phyloP scores from a whole-genome alignment of 2,888 invertebrate species.

The Heliconius aoede region DNA sequence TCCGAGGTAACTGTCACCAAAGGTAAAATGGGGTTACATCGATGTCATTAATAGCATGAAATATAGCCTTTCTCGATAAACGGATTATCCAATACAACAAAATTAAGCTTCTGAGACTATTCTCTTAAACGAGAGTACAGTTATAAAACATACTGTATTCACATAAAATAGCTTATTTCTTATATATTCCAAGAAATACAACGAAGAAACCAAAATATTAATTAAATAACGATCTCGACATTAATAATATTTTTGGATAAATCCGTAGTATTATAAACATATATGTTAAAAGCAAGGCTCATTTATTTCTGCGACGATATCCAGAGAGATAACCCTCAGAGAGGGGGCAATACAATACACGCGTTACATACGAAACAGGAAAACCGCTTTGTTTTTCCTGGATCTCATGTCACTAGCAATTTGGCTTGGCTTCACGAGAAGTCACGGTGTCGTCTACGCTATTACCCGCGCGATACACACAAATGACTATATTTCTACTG shows the following conservation, averaged over 20 bases:
- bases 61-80: no score
- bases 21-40: no score
- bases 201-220: neutral
- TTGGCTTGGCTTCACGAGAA: conserved; percentile 50
- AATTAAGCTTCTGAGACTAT: no score
- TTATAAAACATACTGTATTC: neutral
- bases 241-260: conserved; percentile 19
- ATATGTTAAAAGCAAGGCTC: conserved; percentile 30
- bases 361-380: conserved; percentile 41
- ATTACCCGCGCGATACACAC: conserved; percentile 36
- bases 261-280: conserved; percentile 29
- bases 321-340: conserved; percentile 30
- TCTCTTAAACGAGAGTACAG: no score
- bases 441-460: conserved; percentile 47
- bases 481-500: conserved; percentile 30
- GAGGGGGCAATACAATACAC: conserved; percentile 37
- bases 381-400: conserved; percentile 45
- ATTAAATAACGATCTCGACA: neutral
- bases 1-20: no score
- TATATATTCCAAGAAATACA: neutral
- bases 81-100: no score
- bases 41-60: no score
- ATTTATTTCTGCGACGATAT: conserved; percentile 31
- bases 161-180: neutral
- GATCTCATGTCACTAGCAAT: conserved; percentile 49